Percentiles rank a stretch among this genome's conserved stretches.
phyloP scores from a whole-genome alignment of 2,113 vertebrate genomes.

The Ifrita kowaldi region DNA sequence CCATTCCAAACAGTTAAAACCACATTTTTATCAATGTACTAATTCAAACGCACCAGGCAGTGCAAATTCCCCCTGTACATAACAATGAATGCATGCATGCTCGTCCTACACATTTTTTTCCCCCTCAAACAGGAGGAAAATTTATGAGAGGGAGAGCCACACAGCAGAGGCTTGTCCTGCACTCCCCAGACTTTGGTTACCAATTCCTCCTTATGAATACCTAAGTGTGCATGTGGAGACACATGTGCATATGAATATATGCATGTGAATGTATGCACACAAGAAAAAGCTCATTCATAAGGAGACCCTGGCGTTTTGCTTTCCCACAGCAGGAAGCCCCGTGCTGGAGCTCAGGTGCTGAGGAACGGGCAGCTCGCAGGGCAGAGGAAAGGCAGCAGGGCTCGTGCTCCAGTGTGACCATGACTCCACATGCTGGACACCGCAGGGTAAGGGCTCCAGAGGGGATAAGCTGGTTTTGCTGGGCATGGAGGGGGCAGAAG shows the following conservation, averaged over 20 bases:
- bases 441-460: accelerated
- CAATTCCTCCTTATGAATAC: not conserved
- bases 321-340: not conserved
- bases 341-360: accelerated
- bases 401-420: accelerated
- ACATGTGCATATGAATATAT: not conserved
- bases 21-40: not conserved
- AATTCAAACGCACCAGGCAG: not conserved
- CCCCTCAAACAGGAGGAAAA: not conserved
- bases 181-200: not conserved
- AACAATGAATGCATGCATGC: not conserved
- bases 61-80: not conserved
- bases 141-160: not conserved
- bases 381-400: not conserved
- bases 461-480: not conserved
- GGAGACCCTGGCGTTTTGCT: not conserved
- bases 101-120: not conserved
- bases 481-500: not conserved
- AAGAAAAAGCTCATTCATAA: not conserved
- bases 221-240: not conserved
- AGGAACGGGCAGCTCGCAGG: accelerated
- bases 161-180: not conserved
- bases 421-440: not conserved
- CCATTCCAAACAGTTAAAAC: not conserved
- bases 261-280: not conserved